Evolutionary conservation across 2,888 invertebrate species (phyloP), one percentile per base, ranked within the genome.

Genomic region (Crocallis elinguaria): DNA sequence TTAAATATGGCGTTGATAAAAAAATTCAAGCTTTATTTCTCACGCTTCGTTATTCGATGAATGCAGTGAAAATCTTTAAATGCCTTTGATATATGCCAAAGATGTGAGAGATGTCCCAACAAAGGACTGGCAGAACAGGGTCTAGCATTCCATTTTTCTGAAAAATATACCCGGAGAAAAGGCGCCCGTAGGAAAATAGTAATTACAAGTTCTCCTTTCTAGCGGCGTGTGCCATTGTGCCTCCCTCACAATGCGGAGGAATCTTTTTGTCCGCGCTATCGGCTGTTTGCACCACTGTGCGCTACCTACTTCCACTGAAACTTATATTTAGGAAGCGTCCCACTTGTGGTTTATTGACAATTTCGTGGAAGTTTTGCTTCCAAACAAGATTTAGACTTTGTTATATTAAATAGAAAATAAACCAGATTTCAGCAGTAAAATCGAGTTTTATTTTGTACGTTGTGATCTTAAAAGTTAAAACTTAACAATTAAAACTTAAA

Each of bases 261-360:
- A 88, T 86, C 89, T 91, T 90, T 91, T 90, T 91, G 91, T 91
- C 84, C 83, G 71, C 75, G 79, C 77, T 90, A 90, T 90, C 91
- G 84, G 79, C 75, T 72, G 83, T 83, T 85, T 79, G 89, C 90
- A 89, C 88, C 86, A 81, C 78, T 77, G 84, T 78, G 83, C 80
- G 66, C 60, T 45, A 43, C 59, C 39, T 46, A 44, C 46, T 23
- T 62, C 56, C 54, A 60, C 51, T 60, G 65, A 68, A 66, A 75
- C 77, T 72, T 81, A 77, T 82, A 81, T 84, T 83, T 82, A 75
- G 66, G 62, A 36, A 46, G 41, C 68, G 64, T 58, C 60, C 69
- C 67, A 75, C 67, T 73, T 69, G 62, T 51, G 60, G 54, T 66
- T 64, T 71, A 75, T 76, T 71, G 74, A 72, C 66, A 60, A 66